A percentile compares a stretch with the other conserved stretches of the same genome.
Evolutionary conservation across 2,888 invertebrate genomes (phyloP).

Genomic region (Syritta pipiens): DNA sequence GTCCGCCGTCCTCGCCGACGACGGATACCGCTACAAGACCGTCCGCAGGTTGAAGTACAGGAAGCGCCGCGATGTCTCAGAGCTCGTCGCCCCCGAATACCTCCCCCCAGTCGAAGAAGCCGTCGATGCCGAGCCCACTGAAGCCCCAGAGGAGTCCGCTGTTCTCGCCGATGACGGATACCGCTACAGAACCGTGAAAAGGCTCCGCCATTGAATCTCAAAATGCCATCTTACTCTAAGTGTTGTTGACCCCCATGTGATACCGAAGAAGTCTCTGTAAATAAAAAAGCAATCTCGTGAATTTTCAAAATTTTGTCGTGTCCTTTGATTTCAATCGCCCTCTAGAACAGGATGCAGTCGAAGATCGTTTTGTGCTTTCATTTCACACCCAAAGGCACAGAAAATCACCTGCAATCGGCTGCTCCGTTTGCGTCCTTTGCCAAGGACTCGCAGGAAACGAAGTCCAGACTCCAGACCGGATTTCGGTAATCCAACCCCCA

Average conservation of each 20-base stretch:
- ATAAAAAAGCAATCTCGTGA: constrained; percentile 7
- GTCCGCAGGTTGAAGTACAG: constrained; percentile 46
- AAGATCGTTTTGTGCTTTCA: too few relatives aligned
- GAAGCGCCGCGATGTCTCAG: constrained; percentile 31
- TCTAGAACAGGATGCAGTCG: too few relatives aligned
- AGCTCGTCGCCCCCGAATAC: constrained; percentile 70
- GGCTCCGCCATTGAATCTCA: constrained; percentile 11
- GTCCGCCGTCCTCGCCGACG: constrained; percentile 7
- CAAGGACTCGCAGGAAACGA: too few relatives aligned
- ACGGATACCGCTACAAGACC: constrained; percentile 34
- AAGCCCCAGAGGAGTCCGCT: neutral
- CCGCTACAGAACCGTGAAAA: constrained; percentile 29
- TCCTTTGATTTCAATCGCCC: too few relatives aligned
- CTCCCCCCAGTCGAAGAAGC: constrained; percentile 70
- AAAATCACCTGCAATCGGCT: too few relatives aligned
- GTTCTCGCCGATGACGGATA: constrained; percentile 23
- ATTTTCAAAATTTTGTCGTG: too few relatives aligned
- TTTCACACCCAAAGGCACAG: too few relatives aligned
- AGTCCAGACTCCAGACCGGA: neutral
- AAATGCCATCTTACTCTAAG: constrained; percentile 6
- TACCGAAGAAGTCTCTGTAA: neutral
- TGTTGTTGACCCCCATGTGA: constrained; percentile 11
- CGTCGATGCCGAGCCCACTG: neutral
- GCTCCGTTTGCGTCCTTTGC: too few relatives aligned
- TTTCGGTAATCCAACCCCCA: neutral